Conservation (phyloP, 2,888 invertebrate species). For the Leistus spinibarbis region DNA sequence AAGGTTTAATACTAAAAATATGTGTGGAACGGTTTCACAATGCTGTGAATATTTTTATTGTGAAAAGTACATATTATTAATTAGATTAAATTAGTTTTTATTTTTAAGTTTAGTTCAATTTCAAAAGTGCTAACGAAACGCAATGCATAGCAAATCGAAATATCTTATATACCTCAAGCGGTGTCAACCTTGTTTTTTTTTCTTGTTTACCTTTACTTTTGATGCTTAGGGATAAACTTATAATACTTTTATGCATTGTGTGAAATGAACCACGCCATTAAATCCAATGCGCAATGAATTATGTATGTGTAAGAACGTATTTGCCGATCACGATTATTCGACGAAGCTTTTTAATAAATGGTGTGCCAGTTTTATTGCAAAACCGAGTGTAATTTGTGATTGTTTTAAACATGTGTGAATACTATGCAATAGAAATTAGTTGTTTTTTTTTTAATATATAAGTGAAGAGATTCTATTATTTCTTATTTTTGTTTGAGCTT, state of each 20-base stretch:
- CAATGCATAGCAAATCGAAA: too few species aligned
- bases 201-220: too few species aligned
- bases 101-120: conserved; percentile 26
- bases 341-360: neutral
- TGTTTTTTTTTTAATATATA: conserved; percentile 33
- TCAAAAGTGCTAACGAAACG: conserved; percentile 9
- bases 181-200: too few species aligned
- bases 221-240: neutral
- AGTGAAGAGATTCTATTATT: conserved; percentile 19
- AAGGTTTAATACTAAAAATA: conserved; percentile 21
- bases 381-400: conserved; percentile 32
- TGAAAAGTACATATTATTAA: conserved; percentile 30
- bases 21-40: conserved; percentile 36
- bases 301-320: neutral
- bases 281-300: too few species aligned
- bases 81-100: conserved; percentile 19
- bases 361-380: neutral
- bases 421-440: conserved; percentile 34
- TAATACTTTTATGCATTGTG: neutral
- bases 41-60: conserved; percentile 39
- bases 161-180: too few species aligned
- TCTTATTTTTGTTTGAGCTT: conserved; percentile 23
- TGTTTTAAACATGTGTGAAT: conserved; percentile 31
- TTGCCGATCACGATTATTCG: neutral
- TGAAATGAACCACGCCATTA: neutral